These are phyloP conservation scores for Hylaeus anthracinus DNA, from an alignment of 1,140 invertebrate genomes.

Conservation along the genomic window DNA sequence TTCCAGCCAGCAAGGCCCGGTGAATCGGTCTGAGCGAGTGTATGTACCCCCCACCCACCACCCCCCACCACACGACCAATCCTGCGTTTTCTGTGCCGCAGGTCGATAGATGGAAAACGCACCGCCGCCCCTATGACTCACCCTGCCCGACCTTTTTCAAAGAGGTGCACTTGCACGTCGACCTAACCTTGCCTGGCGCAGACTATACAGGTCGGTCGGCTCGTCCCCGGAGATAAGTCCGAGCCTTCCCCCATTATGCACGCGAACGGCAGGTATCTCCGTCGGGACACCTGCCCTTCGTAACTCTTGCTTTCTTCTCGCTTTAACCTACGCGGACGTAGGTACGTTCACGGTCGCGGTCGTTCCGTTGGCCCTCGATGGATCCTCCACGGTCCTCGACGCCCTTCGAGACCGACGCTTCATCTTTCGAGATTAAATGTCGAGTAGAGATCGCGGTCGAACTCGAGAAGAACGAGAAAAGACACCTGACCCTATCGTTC, in stretches of 20 bases:
- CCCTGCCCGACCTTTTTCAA: slow-evolving; percentile 44
- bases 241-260: slow-evolving; percentile 11
- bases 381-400: too few species aligned
- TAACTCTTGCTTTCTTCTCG: slow-evolving; percentile 3
- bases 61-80: slow-evolving; percentile 13
- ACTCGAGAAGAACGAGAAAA: too few species aligned
- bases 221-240: slow-evolving; percentile 18
- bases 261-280: slow-evolving; percentile 5
- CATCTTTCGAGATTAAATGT: too few species aligned
- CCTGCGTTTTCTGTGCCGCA: slow-evolving; percentile 42
- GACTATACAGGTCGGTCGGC: slow-evolving; percentile 21
- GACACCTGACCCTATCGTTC: too few species aligned
- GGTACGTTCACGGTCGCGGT: too few species aligned
- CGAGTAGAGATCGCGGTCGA: too few species aligned
- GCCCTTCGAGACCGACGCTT: not conserved
- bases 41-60: not conserved
- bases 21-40: slow-evolving; percentile 9
- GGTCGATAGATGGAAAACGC: slow-evolving; percentile 62
- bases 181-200: slow-evolving; percentile 25
- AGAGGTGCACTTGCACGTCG: slow-evolving; percentile 46
- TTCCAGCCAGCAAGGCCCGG: not conserved
- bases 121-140: slow-evolving; percentile 54
- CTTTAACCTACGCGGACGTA: slow-evolving; percentile 11
- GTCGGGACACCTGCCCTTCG: not conserved
- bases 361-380: not conserved